Evolutionary conservation across 1,140 invertebrate species (phyloP), one percentile per base, ranked within the genome.

Genomic region (Brachionus manjavacas): DNA sequence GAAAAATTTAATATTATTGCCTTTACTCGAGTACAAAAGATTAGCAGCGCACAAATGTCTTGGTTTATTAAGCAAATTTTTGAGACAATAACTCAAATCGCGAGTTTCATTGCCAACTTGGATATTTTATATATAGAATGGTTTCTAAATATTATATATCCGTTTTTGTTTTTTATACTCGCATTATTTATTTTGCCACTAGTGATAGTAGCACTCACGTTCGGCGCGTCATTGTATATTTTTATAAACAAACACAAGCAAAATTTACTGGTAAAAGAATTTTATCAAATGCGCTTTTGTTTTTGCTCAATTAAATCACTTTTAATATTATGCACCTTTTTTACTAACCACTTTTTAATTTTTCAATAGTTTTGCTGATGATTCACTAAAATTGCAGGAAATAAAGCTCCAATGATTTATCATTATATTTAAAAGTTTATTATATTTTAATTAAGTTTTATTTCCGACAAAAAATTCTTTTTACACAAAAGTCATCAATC

Each of bases 211-310:
- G n/a, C 35, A 8, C 8, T 81, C 3, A 64, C 49, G 20, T 81
- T 81, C 23, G 79, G 49, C 4, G 52, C 79, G 9, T 81, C 79
- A n/a, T 81, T 81, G 31, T 81, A 66, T 25, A 64, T 81, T 28
- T 81, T 81, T 43, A 64, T 81, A 12, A 81, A 81, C 39, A 81
- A 81, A 81, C 79, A 81, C 39, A 81, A 81, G n/a, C 35, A 81
- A 25, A 81, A 64, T 43, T 41, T 81, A 64, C 9, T 60, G 79
- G 79, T 81, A 81, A 81, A 41, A 55, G 20, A 46, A 46, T 14
- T 80, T 28, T 64, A 16, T 35, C 31, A 31, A 68, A 39, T 31
- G 35, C 16, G 68, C 68, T 72, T 39, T 39, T 72, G 31, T 72
- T n/a, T 39, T 39, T 41, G 28, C 35, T 41, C 16, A 11, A 20